Evolutionary conservation across 2,113 vertebrate genomes (phyloP).

Genomic region (Nibea coibor): DNA sequence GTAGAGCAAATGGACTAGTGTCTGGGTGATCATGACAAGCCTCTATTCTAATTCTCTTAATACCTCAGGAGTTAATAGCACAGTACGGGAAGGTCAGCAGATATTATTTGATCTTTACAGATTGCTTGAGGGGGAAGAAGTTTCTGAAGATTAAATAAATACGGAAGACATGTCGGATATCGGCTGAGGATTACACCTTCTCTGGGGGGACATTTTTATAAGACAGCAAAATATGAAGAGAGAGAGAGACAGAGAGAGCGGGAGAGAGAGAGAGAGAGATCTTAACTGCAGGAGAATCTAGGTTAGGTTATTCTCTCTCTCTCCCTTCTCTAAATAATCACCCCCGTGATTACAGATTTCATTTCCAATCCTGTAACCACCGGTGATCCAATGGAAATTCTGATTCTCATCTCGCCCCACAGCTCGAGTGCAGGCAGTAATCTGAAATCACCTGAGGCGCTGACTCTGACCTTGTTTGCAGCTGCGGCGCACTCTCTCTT

Average conservation of each 20-base stretch:
- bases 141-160: constrained; percentile 55
- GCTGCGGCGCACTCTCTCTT: constrained; percentile 18
- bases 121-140: constrained; percentile 15
- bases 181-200: constrained; percentile 11
- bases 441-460: constrained; percentile 69
- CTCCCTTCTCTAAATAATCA: constrained; percentile 50
- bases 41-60: constrained; percentile 70
- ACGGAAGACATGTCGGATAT: background rate
- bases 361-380: constrained; percentile 51
- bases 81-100: constrained; percentile 37
- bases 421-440: constrained; percentile 39
- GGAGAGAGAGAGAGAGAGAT: background rate
- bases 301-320: constrained; percentile 47
- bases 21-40: constrained; percentile 50
- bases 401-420: constrained; percentile 44
- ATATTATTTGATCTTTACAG: constrained; percentile 38
- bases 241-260: background rate
- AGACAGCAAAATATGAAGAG: constrained; percentile 22
- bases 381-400: constrained; percentile 37
- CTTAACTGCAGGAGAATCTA: constrained; percentile 50
- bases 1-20: constrained; percentile 69
- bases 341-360: constrained; percentile 56
- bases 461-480: constrained; percentile 57
- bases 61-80: constrained; percentile 53
- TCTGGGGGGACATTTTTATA: background rate